Evolutionary conservation across 2,888 invertebrate genomes (phyloP), one percentile per base, ranked within the genome.

Genomic region (Parelbella ahira): DNA sequence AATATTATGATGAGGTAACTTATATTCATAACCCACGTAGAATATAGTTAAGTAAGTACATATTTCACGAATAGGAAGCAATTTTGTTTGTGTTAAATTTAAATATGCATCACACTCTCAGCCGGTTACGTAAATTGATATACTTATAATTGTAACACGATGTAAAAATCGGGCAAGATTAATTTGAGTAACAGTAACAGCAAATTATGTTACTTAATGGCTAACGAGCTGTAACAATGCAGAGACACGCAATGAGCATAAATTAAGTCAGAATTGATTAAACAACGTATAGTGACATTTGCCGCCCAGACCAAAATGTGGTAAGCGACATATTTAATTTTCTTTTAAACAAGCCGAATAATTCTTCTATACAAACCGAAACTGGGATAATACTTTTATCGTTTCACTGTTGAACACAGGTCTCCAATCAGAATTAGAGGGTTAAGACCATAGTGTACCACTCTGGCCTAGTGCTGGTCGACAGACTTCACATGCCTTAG

Each of bases 1-100:
- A 28, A 28, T n/a, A 13, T 5, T 29, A 29, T 29, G 8, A n/a
- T n/a, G n/a, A n/a, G 11, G 19, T 20, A 36, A 36, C 10, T 25
- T 23, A 15, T 25, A 18, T 36, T 25, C 34, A 36, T 25, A 36
- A 36, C 18, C n/a, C n/a, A 25, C 18, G 15, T n/a, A 24, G 25
- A 36, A 25, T 18, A 25, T 36, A 9, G 18, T 15, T 19, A n/a
- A 32, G 4, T 21, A 36, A n/a, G n/a, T n/a, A n/a, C n/a, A n/a
- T n/a, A n/a, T 36, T 36, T 24, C 36, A 36, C 25, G n/a, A 36
- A 25, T 25, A 36, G 36, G 36, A 36, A 36, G 25, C 24, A 10
- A 18, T 8, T 36, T 10, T 19, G 36, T 36, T 25, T 25, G 25
- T 7, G 25, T 36, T 25, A 19, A 25, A 19, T 19, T 36, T 9